Percentiles rank a stretch among this genome's conserved stretches.
phyloP scores from a whole-genome alignment of 2,888 invertebrate genomes.

The Stramonita haemastoma region DNA sequence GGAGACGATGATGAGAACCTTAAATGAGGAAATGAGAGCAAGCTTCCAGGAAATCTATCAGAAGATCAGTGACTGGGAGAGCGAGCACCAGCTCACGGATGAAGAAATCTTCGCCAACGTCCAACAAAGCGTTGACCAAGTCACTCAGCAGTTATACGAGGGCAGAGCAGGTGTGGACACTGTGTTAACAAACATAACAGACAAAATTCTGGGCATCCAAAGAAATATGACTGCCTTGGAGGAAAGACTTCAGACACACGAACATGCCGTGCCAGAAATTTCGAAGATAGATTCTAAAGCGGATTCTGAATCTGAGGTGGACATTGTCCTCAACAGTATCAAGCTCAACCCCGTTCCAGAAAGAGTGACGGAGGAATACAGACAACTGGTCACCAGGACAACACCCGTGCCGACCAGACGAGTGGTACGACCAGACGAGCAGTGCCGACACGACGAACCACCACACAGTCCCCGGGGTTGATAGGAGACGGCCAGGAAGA shows the following conservation, averaged over 20 bases:
- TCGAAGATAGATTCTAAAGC: background rate
- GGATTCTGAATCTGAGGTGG: background rate
- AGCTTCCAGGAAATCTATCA: background rate
- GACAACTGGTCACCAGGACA: background rate
- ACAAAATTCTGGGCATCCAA: background rate
- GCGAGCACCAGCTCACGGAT: background rate
- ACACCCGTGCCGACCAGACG: background rate
- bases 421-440: too few species aligned
- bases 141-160: background rate
- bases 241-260: background rate
- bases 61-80: slow-evolving; percentile 17
- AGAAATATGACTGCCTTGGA: background rate
- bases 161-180: background rate
- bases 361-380: background rate
- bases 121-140: background rate
- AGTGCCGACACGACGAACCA: background rate
- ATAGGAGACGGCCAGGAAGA: background rate
- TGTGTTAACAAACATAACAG: background rate
- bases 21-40: background rate
- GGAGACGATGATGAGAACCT: background rate
- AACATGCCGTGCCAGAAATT: background rate
- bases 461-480: background rate
- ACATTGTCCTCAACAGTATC: background rate
- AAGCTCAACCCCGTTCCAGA: background rate
- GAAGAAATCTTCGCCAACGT: background rate